Conservation (phyloP, 2,888 invertebrate genomes). For the Pycnomerus fuliginosus region DNA sequence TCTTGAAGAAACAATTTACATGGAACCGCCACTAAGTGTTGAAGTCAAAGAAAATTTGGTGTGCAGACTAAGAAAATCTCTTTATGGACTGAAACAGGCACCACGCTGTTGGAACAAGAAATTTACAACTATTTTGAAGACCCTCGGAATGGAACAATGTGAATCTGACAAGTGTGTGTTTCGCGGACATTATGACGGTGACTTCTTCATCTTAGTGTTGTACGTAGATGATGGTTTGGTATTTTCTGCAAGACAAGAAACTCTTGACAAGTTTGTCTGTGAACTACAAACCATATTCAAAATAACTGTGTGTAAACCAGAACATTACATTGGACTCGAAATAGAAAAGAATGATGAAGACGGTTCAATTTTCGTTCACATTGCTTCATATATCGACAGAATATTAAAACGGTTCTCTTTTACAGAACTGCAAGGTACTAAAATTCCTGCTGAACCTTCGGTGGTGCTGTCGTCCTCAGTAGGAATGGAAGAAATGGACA, state of each 20-base stretch:
- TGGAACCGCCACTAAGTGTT: conserved; percentile 24
- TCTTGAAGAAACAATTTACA: conserved; percentile 26
- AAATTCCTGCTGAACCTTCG: too few relatives aligned
- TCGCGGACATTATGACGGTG: conserved; percentile 13
- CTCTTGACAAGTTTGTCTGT: background rate
- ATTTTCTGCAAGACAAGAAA: background rate
- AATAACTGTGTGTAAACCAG: too few relatives aligned
- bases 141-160: conserved; percentile 30
- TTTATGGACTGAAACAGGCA: conserved; percentile 46
- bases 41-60: conserved; percentile 29
- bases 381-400: too few relatives aligned
- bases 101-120: conserved; percentile 40
- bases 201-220: conserved; percentile 32
- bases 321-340: too few relatives aligned
- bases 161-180: conserved; percentile 33
- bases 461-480: too few relatives aligned
- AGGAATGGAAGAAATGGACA: too few relatives aligned
- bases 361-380: too few relatives aligned
- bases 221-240: conserved; percentile 42
- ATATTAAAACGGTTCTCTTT: too few relatives aligned
- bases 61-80: conserved; percentile 35
- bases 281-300: too few relatives aligned
- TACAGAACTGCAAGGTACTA: too few relatives aligned
- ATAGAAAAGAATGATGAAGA: too few relatives aligned
- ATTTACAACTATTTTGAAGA: conserved; percentile 28